These are phyloP conservation scores for Drosophila anomalata DNA, from an alignment of 2,888 invertebrate genomes.

Conservation along the genomic window DNA sequence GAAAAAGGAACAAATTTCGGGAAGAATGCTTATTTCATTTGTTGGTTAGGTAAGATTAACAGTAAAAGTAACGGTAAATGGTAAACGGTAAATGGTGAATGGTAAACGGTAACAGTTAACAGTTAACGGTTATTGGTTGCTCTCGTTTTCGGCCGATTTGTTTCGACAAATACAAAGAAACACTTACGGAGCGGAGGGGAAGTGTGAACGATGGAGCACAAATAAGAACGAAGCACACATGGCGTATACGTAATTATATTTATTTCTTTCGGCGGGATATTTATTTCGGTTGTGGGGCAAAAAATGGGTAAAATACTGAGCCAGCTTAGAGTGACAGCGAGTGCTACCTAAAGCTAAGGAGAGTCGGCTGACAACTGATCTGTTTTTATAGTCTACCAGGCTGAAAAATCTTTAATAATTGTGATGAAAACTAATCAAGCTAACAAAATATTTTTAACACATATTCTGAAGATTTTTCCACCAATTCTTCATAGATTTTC, in stretches of 20 bases:
- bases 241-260: constrained; percentile 62
- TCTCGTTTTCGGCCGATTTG: constrained; percentile 19
- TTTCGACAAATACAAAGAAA: constrained; percentile 39
- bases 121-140: constrained; percentile 67
- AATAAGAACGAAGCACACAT: constrained; percentile 78
- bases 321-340: constrained; percentile 48
- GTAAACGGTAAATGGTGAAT: constrained; percentile 48
- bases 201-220: constrained; percentile 81
- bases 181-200: constrained; percentile 75
- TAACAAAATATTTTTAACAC: neutral
- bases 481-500: neutral
- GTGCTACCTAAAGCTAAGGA: neutral
- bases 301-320: constrained; percentile 47
- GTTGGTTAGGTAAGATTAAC: constrained; percentile 55
- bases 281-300: constrained; percentile 27
- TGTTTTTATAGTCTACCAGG: neutral
- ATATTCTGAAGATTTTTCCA: neutral
- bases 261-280: constrained; percentile 29
- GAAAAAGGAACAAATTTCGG: constrained; percentile 9
- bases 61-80: constrained; percentile 53
- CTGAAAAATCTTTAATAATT: too few relatives aligned
- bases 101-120: constrained; percentile 54
- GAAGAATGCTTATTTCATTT: constrained; percentile 31
- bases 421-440: too few relatives aligned
- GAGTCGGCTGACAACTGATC: too few relatives aligned